Percentiles rank a stretch among this genome's conserved stretches.
Conservation (phyloP, 2,888 invertebrate species). For the Cartodere bifasciata region DNA sequence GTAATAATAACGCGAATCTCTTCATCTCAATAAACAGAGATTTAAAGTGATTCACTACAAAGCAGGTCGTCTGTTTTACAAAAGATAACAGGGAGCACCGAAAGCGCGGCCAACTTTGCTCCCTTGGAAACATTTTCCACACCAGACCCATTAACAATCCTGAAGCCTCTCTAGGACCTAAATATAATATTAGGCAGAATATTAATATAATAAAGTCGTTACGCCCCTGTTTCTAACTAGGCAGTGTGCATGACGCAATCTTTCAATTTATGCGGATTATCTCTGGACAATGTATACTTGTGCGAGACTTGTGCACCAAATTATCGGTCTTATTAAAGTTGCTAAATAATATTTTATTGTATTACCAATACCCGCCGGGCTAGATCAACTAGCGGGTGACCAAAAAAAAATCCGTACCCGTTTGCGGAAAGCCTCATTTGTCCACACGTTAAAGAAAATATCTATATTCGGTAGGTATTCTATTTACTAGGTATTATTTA, state of each 20-base stretch:
- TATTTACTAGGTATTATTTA: no score
- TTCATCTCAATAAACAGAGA: conserved; percentile 35
- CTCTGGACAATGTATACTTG: conserved; percentile 23
- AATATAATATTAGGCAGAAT: conserved; percentile 32
- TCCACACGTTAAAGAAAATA: no score
- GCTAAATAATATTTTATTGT: no score
- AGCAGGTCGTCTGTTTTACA: conserved; percentile 38
- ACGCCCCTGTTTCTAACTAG: conserved; percentile 27
- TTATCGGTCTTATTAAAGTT: no score
- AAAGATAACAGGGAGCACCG: conserved; percentile 35
- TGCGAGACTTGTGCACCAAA: no score
- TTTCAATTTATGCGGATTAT: conserved; percentile 22
- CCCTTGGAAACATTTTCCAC: no score
- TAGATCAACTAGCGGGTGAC: no score
- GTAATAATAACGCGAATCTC: conserved; percentile 11
- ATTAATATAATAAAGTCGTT: conserved; percentile 37
- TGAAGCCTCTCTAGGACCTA: conserved; percentile 25
- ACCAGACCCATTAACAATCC: no score
- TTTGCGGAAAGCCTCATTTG: no score
- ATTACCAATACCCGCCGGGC: no score
- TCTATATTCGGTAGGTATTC: no score
- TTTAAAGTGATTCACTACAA: conserved; percentile 34
- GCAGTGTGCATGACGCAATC: conserved; percentile 19
- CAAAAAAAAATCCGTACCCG: no score
- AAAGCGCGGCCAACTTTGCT: conserved; percentile 30